Base-by-base conservation (phyloP, 2,113 vertebrate genomes). In the Leptosomus discolor region DNA sequence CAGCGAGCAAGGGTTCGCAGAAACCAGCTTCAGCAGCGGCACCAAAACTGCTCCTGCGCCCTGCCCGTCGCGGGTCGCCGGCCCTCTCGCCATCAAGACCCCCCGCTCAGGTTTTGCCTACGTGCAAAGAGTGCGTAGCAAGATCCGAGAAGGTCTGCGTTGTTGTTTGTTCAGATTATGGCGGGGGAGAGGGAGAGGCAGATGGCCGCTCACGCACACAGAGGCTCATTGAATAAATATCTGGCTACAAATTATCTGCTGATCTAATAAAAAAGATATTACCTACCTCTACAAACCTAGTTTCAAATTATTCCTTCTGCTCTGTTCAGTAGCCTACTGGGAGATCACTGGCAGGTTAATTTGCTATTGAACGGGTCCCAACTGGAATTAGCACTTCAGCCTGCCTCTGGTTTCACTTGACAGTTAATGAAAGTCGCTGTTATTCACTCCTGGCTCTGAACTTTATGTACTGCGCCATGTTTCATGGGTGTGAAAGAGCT, bases 181-280 rank as follows among this genome's bases (percentile, higher is more conserved):
- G 36, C 14, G 15, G 39, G 50, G 22, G 20, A 54, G 34, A 45
- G 43, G 56, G 23, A 41, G 77, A 88, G 82, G 88, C 58, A n/a
- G 78, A 37, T 22, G 23, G 78, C 64, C 61, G 29, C 71, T 92
- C 82, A 41, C 8, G 0, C 45, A 43, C 37, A 4, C 34, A 3
- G 60, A 68, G 68, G 36, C 64, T 96, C 39, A 4, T 5, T 30
- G 96, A 92, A 79, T 94, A 96, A 95, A 87, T 94, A 91, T 51
- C 87, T 78, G 92, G 93, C 93, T 91, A 78, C 95, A 97, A 90
- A 96, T 94, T 94, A 95, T 90, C 94, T 73, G 73, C 91, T 94
- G 95, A 96, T 97, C 95, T 95, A 96, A 97, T 95, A 96, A 96
- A 94, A 96, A 96, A 96, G 93, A 96, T 96, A 96, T 97, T 97